A percentile compares a stretch with the other conserved stretches of the same genome.
Conservation (phyloP, 2,113 vertebrate genomes). For the Ardeotis arabs region DNA sequence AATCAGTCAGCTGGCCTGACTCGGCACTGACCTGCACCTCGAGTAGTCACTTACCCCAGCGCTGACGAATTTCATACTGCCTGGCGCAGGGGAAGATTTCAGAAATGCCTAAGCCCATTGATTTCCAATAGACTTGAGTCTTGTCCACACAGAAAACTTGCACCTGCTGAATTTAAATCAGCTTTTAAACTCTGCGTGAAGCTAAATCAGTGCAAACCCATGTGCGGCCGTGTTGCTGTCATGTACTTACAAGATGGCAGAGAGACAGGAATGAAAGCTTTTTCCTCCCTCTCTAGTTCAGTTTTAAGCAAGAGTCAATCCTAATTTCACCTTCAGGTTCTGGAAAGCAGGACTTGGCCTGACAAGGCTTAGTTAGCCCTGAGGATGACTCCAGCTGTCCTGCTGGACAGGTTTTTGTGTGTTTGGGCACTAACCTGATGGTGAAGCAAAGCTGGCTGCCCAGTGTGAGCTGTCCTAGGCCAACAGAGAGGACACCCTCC, state of each 20-base stretch:
- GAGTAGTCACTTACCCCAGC: background rate
- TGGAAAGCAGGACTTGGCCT: background rate
- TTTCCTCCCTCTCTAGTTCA: background rate
- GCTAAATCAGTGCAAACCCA: background rate
- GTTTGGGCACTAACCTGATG: background rate
- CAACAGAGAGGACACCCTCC: background rate
- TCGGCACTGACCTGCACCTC: background rate
- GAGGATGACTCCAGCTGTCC: background rate
- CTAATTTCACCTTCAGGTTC: background rate
- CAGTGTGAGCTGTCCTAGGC: background rate
- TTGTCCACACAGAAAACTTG: background rate
- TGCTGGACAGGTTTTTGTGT: background rate
- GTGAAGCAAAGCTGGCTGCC: background rate
- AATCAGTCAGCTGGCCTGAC: background rate
- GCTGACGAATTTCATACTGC: background rate
- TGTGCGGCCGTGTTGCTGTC: background rate
- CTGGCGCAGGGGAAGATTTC: background rate
- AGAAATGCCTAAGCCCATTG: background rate
- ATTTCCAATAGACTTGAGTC: background rate
- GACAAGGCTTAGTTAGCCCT: background rate
- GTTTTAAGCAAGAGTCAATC: background rate
- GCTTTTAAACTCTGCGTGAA: background rate
- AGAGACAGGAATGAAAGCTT: background rate
- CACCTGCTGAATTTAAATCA: slow-evolving; percentile 36
- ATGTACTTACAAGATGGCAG: background rate